Evolutionary conservation across 1,140 invertebrate species (phyloP).

Genomic region (Cherax destructor): DNA sequence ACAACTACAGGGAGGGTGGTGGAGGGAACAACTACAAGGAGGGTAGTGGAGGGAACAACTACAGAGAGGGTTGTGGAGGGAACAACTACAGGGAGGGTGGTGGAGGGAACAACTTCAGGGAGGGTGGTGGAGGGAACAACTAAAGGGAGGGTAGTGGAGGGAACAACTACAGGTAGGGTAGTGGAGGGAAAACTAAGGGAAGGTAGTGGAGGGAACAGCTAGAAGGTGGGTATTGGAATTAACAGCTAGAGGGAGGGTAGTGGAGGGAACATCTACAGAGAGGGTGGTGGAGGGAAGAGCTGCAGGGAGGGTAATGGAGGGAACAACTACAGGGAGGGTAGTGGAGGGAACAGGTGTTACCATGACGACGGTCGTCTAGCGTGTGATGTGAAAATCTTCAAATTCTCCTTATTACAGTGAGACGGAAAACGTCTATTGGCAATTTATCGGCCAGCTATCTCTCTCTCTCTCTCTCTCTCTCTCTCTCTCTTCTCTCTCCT

Average conservation of each 20-base stretch:
- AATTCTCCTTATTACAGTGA: neutral
- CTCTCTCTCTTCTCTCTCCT: neutral
- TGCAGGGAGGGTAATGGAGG: neutral
- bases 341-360: neutral
- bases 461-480: neutral
- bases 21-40: too few species aligned
- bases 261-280: neutral
- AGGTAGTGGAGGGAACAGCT: neutral
- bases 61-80: too few species aligned
- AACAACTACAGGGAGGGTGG: too few species aligned
- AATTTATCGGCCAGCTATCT: neutral
- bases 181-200: neutral
- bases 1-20: too few species aligned
- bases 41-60: too few species aligned
- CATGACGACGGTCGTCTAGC: neutral
- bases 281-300: neutral
- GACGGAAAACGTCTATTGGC: neutral
- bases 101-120: too few species aligned
- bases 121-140: too few species aligned
- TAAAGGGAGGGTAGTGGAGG: too few species aligned
- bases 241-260: neutral
- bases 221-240: too few species aligned
- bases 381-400: neutral
- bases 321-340: neutral
- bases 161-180: neutral